Conservation (phyloP, 23 tunicate species). For the Pegea sp. region DNA sequence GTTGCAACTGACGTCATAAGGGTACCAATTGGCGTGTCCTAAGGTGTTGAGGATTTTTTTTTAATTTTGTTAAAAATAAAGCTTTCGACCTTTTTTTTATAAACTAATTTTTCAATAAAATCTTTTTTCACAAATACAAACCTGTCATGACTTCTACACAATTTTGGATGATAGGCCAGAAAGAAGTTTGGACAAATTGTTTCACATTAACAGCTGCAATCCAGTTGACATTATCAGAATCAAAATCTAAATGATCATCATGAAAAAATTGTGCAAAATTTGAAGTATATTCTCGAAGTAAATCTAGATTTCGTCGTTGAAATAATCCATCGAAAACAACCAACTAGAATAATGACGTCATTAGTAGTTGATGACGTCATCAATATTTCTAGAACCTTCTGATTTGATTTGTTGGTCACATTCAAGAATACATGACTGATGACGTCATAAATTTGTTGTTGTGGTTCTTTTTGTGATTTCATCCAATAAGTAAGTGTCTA, state of each 20-base stretch:
- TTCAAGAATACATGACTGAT: too few relatives aligned
- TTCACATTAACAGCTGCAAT: constrained; percentile 66
- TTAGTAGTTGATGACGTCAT: too few relatives aligned
- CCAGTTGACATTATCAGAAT: constrained; percentile 88
- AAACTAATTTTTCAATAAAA: background rate
- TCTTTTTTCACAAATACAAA: constrained; percentile 2
- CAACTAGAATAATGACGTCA: too few relatives aligned
- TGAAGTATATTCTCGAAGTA: too few relatives aligned
- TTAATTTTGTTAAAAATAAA: background rate
- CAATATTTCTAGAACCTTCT: too few relatives aligned
- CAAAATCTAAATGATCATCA: constrained; percentile 36
- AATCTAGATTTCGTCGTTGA: too few relatives aligned
- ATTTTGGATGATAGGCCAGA: constrained; percentile 61
- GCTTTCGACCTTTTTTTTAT: background rate
- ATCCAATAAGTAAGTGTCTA: too few relatives aligned
- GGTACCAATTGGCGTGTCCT: constrained; percentile 48
- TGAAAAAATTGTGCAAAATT: too few relatives aligned
- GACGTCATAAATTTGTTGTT: too few relatives aligned
- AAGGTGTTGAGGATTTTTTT: background rate
- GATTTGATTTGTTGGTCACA: too few relatives aligned
- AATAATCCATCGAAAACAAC: too few relatives aligned
- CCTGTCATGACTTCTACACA: constrained; percentile 41
- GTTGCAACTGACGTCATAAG: constrained; percentile 76
- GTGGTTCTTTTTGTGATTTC: too few relatives aligned
- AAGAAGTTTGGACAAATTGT: constrained; percentile 32